phyloP scores from a whole-genome alignment of 2,888 invertebrate species.

The Ornithoptera alexandrae region DNA sequence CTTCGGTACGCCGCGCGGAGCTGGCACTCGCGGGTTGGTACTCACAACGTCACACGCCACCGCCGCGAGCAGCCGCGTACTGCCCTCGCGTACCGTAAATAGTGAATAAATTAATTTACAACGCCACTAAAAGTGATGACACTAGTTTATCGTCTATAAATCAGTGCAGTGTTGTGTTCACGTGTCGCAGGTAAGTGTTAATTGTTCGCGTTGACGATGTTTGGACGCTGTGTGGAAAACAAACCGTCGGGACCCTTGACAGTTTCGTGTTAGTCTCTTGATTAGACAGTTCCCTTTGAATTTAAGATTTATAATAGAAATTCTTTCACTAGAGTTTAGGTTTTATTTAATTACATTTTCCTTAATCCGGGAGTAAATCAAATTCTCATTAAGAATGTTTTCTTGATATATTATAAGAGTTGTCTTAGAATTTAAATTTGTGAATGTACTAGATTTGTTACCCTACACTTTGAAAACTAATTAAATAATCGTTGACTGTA shows the following conservation, averaged over 20 bases:
- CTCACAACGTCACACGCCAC: constrained; percentile 49
- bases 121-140: constrained; percentile 76
- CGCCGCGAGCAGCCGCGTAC: constrained; percentile 67
- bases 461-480: too few species aligned
- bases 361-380: too few species aligned
- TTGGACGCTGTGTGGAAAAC: constrained; percentile 55
- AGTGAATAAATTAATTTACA: constrained; percentile 75
- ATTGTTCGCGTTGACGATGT: constrained; percentile 70
- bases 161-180: constrained; percentile 75
- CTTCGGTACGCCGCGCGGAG: constrained; percentile 40
- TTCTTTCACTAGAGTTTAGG: not conserved
- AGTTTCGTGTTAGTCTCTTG: constrained; percentile 54
- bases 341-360: not conserved
- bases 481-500: too few species aligned
- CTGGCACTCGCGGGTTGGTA: constrained; percentile 46
- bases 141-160: constrained; percentile 77
- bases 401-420: too few species aligned
- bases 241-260: constrained; percentile 60
- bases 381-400: too few species aligned
- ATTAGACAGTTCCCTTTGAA: constrained; percentile 54
- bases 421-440: too few species aligned
- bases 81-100: constrained; percentile 50
- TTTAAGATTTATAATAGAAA: constrained; percentile 23
- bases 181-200: constrained; percentile 79
- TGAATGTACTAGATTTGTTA: too few species aligned